phyloP scores from a whole-genome alignment of 2,888 invertebrate species.

The Agonopterix subpropinquella region DNA sequence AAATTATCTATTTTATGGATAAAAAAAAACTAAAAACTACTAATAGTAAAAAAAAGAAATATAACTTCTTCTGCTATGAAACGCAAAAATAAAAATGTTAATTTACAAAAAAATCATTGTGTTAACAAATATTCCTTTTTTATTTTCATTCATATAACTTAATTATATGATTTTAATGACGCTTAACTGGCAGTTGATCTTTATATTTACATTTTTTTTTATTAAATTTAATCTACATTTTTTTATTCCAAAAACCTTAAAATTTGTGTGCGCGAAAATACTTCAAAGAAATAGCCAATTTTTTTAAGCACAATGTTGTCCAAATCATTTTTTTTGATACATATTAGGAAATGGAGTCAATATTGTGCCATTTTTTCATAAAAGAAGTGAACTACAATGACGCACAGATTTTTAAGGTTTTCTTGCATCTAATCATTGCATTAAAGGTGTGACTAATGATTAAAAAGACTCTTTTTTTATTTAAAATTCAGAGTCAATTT shows the following conservation, averaged over 20 bases:
- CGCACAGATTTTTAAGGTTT: background rate
- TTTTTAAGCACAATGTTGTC: background rate
- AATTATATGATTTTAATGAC: slow-evolving; percentile 2
- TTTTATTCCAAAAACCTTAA: slow-evolving; percentile 4
- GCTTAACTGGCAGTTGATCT: slow-evolving; percentile 28
- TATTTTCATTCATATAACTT: slow-evolving; percentile 5
- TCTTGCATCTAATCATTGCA: slow-evolving; percentile 6
- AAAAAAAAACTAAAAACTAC: slow-evolving; percentile 68
- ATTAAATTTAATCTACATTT: slow-evolving; percentile 7
- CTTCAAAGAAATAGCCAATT: too few relatives aligned
- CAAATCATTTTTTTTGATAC: background rate
- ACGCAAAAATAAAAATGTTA: slow-evolving; percentile 34
- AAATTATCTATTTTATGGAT: slow-evolving; percentile 49
- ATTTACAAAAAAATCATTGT: slow-evolving; percentile 33
- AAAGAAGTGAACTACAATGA: too few relatives aligned
- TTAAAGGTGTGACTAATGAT: slow-evolving; percentile 5
- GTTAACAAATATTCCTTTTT: slow-evolving; percentile 24
- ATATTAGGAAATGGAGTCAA: too few relatives aligned
- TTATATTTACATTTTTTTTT: slow-evolving; percentile 20
- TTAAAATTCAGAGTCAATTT: background rate
- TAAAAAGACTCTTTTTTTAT: background rate
- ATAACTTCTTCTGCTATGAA: slow-evolving; percentile 30
- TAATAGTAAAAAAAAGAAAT: slow-evolving; percentile 43
- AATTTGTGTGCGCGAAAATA: background rate
- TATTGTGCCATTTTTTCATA: too few relatives aligned